Evolutionary conservation across 2,797 vertebrate genomes (phyloP).

Genomic region (Xenopus petersii): DNA sequence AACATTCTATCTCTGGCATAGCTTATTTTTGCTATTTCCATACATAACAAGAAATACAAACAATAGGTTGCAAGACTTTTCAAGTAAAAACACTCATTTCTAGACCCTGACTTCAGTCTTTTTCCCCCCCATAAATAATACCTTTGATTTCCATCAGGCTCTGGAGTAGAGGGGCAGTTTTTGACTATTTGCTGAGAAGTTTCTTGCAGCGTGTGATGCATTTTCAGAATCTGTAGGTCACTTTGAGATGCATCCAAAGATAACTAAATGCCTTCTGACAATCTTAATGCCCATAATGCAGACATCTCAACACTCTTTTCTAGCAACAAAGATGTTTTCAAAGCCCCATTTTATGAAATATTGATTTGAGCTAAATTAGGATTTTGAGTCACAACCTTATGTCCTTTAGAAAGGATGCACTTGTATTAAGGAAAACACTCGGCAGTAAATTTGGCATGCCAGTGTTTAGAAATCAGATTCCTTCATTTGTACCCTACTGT

Average conservation of each 20-base stretch:
- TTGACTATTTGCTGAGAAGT: background rate
- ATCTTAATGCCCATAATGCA: conserved; percentile 39
- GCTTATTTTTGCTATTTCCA: too few species aligned
- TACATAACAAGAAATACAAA: too few species aligned
- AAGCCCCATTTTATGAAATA: conserved; percentile 47
- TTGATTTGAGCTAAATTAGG: conserved; percentile 46
- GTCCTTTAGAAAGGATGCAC: conserved; percentile 25
- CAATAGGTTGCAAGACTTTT: too few species aligned
- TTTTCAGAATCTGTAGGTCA: conserved; percentile 45
- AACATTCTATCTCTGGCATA: too few species aligned
- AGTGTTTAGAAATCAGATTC: background rate
- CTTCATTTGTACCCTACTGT: background rate
- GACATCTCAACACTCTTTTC: conserved; percentile 26
- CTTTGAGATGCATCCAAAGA: conserved; percentile 44
- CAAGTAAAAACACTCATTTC: too few species aligned
- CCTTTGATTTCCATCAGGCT: background rate
- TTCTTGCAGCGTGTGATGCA: conserved; percentile 24
- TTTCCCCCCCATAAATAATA: too few species aligned
- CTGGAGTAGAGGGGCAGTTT: background rate
- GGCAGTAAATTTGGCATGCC: conserved; percentile 8
- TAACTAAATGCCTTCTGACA: conserved; percentile 46
- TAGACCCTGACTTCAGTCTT: too few species aligned
- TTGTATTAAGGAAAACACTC: conserved; percentile 3
- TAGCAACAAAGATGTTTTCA: conserved; percentile 40
- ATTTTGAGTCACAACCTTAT: conserved; percentile 38